Evolutionary conservation across 1,140 invertebrate species (phyloP).

Genomic region (Pentalonia nigronervosa): DNA sequence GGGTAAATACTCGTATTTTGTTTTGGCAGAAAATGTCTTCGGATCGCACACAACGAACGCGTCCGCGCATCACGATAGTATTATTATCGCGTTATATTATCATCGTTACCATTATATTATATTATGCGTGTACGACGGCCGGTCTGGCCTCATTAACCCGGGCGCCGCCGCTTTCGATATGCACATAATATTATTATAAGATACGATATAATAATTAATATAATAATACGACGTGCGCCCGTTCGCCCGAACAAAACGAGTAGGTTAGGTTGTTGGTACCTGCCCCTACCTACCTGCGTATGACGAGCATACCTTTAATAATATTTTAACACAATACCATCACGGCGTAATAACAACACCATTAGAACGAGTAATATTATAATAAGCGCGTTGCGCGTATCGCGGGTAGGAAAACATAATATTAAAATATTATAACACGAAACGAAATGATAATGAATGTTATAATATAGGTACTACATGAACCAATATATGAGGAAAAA

Average conservation of each 20-base stretch:
- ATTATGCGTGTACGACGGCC: neutral
- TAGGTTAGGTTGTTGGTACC: neutral
- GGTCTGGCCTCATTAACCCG: constrained; percentile 7
- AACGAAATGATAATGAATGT: neutral
- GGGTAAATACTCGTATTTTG: neutral
- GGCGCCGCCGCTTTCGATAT: neutral
- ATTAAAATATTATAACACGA: neutral
- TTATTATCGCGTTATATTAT: neutral
- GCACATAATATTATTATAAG: too few relatives aligned
- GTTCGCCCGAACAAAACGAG: neutral
- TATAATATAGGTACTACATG: too few relatives aligned
- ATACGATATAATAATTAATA: neutral
- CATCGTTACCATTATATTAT: neutral
- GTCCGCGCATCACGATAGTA: neutral
- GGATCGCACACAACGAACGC: neutral
- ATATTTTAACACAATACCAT: too few relatives aligned
- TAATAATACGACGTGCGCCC: neutral
- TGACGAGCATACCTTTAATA: neutral
- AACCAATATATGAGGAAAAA: too few relatives aligned
- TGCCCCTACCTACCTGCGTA: too few relatives aligned
- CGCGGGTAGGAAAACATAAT: neutral
- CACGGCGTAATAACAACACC: neutral
- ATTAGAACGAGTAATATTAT: neutral
- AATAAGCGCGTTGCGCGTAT: neutral
- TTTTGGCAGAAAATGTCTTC: neutral